Evolutionary conservation across 2,113 vertebrate genomes (phyloP).

Genomic region (Cyanistes caeruleus): DNA sequence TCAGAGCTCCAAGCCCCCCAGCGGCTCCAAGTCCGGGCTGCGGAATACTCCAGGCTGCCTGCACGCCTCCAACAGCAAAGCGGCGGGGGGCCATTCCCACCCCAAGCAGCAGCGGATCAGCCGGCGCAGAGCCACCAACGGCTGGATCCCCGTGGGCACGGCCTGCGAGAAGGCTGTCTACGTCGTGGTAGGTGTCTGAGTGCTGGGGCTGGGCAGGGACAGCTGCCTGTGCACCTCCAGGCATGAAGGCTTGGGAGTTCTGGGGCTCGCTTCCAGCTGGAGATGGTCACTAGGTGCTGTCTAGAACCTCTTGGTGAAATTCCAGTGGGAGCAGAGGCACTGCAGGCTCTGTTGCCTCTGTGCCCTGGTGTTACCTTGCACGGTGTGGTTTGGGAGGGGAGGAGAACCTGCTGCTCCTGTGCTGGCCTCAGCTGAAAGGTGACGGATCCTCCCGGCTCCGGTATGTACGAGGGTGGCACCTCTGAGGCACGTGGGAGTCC

Average conservation of each 20-base stretch:
- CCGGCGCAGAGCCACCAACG: conserved; percentile 89
- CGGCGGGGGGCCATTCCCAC: conserved; percentile 72
- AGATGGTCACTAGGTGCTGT: neutral
- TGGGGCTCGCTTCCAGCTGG: neutral
- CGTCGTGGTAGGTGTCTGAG: conserved; percentile 84
- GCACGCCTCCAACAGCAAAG: conserved; percentile 84
- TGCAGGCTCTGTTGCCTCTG: neutral
- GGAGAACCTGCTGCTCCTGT: neutral
- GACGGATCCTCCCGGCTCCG: neutral
- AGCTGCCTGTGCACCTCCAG: too few relatives aligned
- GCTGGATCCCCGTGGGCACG: conserved; percentile 91
- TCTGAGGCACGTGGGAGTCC: neutral
- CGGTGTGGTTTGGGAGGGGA: neutral
- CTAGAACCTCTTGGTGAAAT: neutral
- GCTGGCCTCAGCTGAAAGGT: neutral
- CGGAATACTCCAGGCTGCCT: conserved; percentile 81
- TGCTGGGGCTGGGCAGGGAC: fast-evolving
- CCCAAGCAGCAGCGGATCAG: conserved; percentile 87
- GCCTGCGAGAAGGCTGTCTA: conserved; percentile 95
- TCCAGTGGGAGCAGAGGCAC: neutral
- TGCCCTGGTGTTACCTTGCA: neutral
- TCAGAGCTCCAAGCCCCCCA: conserved; percentile 92
- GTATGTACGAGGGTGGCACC: neutral
- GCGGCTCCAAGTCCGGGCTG: conserved; percentile 88
- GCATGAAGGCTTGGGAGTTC: neutral